Conservation (phyloP, 2,888 invertebrate species). For the Habrosyne pyritoides region DNA sequence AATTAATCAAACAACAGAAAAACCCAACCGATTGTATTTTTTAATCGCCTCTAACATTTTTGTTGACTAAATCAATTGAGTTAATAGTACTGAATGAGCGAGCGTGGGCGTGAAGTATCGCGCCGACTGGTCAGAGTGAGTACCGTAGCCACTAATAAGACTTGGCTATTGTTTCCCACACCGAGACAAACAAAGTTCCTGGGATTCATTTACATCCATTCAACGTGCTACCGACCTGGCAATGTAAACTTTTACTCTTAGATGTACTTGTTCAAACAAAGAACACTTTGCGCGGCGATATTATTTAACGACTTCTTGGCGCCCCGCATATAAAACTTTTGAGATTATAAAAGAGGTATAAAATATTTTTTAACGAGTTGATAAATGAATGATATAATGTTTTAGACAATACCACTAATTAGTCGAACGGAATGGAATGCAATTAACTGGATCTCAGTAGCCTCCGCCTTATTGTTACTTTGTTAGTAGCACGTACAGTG, state of each 20-base stretch:
- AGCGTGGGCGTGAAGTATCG: conserved; percentile 36
- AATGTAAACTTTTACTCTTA: conserved; percentile 38
- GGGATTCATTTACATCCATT: conserved; percentile 62
- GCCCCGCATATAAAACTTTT: conserved; percentile 19
- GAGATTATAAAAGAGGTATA: conserved; percentile 23
- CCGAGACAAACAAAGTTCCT: conserved; percentile 54
- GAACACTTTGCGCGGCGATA: conserved; percentile 29
- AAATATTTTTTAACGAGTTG: conserved; percentile 35
- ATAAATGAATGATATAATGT: conserved; percentile 44
- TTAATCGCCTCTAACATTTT: conserved; percentile 23
- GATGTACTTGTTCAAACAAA: conserved; percentile 31
- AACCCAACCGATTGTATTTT: conserved; percentile 26
- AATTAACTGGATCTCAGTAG: conserved; percentile 27
- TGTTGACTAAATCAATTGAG: conserved; percentile 40
- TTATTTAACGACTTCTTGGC: conserved; percentile 30
- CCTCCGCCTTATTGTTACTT: conserved; percentile 40
- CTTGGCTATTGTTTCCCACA: conserved; percentile 58
- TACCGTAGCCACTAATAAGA: conserved; percentile 49
- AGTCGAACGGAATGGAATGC: conserved; percentile 46
- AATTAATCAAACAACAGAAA: conserved; percentile 13
- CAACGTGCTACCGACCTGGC: conserved; percentile 35
- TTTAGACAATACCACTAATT: conserved; percentile 42
- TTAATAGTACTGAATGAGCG: conserved; percentile 38
- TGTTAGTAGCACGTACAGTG: conserved; percentile 26
- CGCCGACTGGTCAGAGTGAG: conserved; percentile 23